Percentiles rank a stretch among this genome's conserved stretches.
Evolutionary conservation across 2,888 invertebrate genomes (phyloP).

Genomic region (Dynastes maya): DNA sequence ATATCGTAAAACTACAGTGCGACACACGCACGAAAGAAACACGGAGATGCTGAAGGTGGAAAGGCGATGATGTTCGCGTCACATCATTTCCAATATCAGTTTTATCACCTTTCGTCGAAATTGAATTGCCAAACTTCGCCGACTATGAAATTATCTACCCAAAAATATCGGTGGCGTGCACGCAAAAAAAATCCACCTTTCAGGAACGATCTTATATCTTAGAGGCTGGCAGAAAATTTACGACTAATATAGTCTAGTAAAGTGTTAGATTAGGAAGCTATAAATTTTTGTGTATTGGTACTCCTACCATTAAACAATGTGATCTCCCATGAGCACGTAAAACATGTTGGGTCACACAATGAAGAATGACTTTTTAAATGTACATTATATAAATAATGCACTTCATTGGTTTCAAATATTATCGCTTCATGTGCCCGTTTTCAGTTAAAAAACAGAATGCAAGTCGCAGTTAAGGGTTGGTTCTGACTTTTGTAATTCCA

Average conservation of each 20-base stretch:
- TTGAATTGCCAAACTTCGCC: conserved; percentile 50
- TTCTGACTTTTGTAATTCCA: no score
- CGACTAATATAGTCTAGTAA: neutral
- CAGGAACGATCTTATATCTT: neutral
- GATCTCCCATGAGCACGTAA: no score
- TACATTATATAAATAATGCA: no score
- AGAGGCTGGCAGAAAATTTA: neutral
- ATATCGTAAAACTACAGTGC: conserved; percentile 25
- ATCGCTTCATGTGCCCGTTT: no score
- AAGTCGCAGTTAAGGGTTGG: no score
- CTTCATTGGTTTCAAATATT: no score
- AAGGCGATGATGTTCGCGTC: conserved; percentile 6
- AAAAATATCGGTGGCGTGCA: neutral
- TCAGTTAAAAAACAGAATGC: no score
- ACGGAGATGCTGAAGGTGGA: conserved; percentile 2
- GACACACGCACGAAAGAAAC: neutral
- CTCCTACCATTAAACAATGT: no score
- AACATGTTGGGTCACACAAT: no score
- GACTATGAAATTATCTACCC: conserved; percentile 47
- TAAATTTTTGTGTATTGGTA: no score
- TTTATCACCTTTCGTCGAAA: conserved; percentile 51
- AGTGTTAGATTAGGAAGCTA: neutral
- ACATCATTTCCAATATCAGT: conserved; percentile 48
- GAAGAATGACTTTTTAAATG: no score
- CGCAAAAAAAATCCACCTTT: neutral